phyloP scores from a whole-genome alignment of 2,888 invertebrate genomes.

The Spialia ferax region DNA sequence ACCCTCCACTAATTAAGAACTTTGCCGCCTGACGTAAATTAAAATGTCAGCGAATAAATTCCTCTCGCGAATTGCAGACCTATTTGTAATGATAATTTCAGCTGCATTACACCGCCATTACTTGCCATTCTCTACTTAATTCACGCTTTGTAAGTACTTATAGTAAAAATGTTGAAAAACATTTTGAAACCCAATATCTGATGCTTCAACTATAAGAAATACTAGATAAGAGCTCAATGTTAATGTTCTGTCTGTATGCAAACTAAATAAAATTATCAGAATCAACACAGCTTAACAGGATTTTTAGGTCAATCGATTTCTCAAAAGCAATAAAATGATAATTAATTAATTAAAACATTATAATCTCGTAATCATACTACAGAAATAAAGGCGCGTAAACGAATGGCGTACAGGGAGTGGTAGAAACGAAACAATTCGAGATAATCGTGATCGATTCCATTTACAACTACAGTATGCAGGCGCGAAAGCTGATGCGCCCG shows the following conservation, averaged over 20 bases:
- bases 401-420: slow-evolving; percentile 60
- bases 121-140: slow-evolving; percentile 7
- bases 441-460: slow-evolving; percentile 63
- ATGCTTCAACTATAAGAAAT: neutral
- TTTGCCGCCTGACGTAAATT: slow-evolving; percentile 64
- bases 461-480: slow-evolving; percentile 59
- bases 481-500: slow-evolving; percentile 68
- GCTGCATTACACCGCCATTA: slow-evolving; percentile 37
- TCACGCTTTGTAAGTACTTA: neutral
- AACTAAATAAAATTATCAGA: neutral
- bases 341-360: slow-evolving; percentile 18
- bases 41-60: slow-evolving; percentile 62
- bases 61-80: slow-evolving; percentile 57
- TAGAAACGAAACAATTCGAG: slow-evolving; percentile 60
- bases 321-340: neutral
- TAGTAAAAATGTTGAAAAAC: neutral
- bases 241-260: neutral
- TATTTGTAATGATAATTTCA: slow-evolving; percentile 52
- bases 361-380: neutral
- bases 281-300: neutral
- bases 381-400: slow-evolving; percentile 37
- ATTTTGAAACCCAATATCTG: neutral
- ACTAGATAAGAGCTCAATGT: neutral
- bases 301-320: neutral
- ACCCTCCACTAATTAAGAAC: slow-evolving; percentile 70